Conservation (phyloP, 2,113 vertebrate genomes). For the Amblyornis subalaris region DNA sequence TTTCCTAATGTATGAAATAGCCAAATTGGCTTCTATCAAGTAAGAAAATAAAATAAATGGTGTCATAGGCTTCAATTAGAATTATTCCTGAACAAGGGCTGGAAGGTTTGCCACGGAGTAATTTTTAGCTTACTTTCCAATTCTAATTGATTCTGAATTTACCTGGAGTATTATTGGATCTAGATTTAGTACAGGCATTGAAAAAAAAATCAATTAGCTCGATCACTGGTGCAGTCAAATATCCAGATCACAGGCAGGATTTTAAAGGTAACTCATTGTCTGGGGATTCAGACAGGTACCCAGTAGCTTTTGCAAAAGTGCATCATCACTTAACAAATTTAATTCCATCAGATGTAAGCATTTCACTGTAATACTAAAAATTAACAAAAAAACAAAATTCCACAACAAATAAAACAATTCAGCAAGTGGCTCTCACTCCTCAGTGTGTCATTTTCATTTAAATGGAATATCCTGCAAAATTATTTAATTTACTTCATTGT, state of each 20-base stretch:
- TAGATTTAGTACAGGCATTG: neutral
- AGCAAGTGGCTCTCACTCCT: neutral
- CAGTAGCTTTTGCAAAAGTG: neutral
- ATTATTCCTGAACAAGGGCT: neutral
- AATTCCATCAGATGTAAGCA: neutral
- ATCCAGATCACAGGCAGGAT: neutral
- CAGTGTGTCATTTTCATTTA: neutral
- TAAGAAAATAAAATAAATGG: neutral
- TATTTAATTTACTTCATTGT: neutral
- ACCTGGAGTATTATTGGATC: neutral
- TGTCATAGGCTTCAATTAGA: neutral
- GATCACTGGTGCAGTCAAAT: neutral
- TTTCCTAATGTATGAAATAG: neutral
- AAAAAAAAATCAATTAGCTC: neutral
- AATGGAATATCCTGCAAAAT: neutral
- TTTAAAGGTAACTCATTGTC: neutral
- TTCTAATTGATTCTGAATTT: neutral
- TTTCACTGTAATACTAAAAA: neutral
- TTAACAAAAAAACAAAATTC: accelerated
- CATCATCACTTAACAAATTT: neutral
- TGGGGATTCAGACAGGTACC: neutral
- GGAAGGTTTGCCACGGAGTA: neutral
- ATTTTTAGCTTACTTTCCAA: neutral
- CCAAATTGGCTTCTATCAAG: neutral
- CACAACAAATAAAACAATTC: neutral